Base-by-base conservation (phyloP, 2,888 invertebrate species). In the Folsomia candida region DNA sequence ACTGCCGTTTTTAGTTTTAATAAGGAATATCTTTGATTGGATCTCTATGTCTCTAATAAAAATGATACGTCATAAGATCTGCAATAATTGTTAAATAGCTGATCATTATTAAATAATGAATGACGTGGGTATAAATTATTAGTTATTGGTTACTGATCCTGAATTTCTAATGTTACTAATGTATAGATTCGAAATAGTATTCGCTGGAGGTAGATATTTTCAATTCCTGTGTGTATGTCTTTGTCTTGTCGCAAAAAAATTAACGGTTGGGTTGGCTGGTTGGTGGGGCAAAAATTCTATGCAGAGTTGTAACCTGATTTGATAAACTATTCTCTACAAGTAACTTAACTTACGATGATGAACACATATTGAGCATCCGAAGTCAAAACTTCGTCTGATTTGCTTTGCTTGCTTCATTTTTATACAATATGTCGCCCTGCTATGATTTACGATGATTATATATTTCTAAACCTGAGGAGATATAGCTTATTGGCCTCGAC, bases 341-440 rank as follows among this genome's bases (percentile, higher is more conserved):
- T n/a, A n/a, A n/a, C n/a, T 37, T 37, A 37, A 14, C 4, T 37
- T 37, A 37, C 14, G 72, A 78, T 77, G 78, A 77, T 79, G 79
- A 79, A 79, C 79, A 79, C 79, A 78, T 77, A 72, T 78, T 79
- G 79, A 79, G 79, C 79, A 74, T 76, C 74, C 78, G 76, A 77
- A 76, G 77, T 72, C 69, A 69, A 67, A 66, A 69, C 37, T 37
- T 37, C 37, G 37, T 37, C 4, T 37, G 37, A 37, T 37, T 37
- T 37, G 37, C 37, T 37, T 37, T 37, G 37, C n/a, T n/a, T n/a
- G 9, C 54, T 54, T 54, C 54, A 54, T 54, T 54, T 37, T 37
- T 37, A 37, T 37, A 14, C 37, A 37, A 4, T 37, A 37, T 37
- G 14, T 54, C 54, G 6, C 6, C n/a, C 22, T 54, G 4, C 6